A percentile compares a stretch with the other conserved stretches of the same genome.
These are phyloP conservation scores for Deilephila porcellus DNA, from an alignment of 2,888 invertebrate genomes.

Conservation along the genomic window DNA sequence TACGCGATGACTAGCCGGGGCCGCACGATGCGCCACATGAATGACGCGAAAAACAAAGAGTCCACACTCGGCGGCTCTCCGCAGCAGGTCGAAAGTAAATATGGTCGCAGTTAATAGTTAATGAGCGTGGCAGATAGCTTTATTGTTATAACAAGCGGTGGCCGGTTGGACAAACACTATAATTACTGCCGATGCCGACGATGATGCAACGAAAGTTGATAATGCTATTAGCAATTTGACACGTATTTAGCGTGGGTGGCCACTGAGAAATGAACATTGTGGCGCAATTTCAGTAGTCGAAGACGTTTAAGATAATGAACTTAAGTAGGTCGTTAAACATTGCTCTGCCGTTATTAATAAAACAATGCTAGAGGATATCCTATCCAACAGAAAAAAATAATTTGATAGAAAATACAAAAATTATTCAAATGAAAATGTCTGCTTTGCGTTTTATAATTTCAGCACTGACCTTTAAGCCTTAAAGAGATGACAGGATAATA, in stretches of 20 bases:
- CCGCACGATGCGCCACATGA: conserved; percentile 40
- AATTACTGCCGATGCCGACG: conserved; percentile 64
- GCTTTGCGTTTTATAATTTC: conserved; percentile 31
- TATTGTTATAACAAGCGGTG: conserved; percentile 70
- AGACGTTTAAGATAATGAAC: conserved; percentile 62
- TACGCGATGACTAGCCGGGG: conserved; percentile 65
- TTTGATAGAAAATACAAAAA: background rate
- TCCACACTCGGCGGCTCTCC: conserved; percentile 18
- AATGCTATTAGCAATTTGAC: conserved; percentile 79
- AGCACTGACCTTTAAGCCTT: conserved; percentile 32
- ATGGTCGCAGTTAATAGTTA: conserved; percentile 62
- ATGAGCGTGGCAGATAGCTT: conserved; percentile 72
- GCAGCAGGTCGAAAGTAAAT: conserved; percentile 53
- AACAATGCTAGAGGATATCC: conserved; percentile 37
- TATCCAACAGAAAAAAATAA: background rate
- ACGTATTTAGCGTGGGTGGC: conserved; percentile 78
- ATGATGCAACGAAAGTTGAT: conserved; percentile 82
- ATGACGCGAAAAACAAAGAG: conserved; percentile 45
- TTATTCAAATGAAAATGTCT: background rate
- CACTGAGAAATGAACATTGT: conserved; percentile 66
- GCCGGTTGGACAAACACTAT: conserved; percentile 66
- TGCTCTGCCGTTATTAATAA: conserved; percentile 50
- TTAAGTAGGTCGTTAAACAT: conserved; percentile 62
- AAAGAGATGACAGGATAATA: conserved; percentile 30
- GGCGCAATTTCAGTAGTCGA: conserved; percentile 65